Evolutionary conservation across 2,797 vertebrate genomes (phyloP).

Genomic region (Anabas testudineus): DNA sequence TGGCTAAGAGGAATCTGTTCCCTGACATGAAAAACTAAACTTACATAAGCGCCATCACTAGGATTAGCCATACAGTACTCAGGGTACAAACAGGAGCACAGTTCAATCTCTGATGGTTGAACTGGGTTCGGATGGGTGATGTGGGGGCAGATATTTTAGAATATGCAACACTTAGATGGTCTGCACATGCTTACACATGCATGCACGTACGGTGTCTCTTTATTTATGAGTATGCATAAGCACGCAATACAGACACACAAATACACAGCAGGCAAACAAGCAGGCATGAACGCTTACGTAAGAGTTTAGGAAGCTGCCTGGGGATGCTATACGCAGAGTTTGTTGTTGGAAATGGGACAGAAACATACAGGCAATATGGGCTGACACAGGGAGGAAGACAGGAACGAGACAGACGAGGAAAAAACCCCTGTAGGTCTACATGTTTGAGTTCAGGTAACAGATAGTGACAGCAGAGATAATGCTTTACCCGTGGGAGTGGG

Average conservation of each 20-base stretch:
- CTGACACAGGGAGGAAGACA: conserved; percentile 27
- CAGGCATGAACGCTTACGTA: conserved; percentile 64
- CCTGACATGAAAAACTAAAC: conserved; percentile 58
- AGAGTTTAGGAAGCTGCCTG: conserved; percentile 59
- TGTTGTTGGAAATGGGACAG: conserved; percentile 53
- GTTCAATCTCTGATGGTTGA: conserved; percentile 32
- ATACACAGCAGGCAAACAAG: conserved; percentile 40
- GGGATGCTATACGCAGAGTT: conserved; percentile 44
- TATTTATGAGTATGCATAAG: conserved; percentile 30
- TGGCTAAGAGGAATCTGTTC: conserved; percentile 69
- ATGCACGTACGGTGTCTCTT: conserved; percentile 19
- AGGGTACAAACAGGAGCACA: conserved; percentile 48
- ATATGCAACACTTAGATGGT: conserved; percentile 40
- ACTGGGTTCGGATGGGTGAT: neutral
- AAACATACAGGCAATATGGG: conserved; percentile 37
- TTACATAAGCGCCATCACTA: conserved; percentile 64
- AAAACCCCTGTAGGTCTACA: conserved; percentile 30
- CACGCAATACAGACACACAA: conserved; percentile 32
- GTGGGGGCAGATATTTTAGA: conserved; percentile 31
- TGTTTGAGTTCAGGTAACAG: conserved; percentile 40
- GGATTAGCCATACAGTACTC: conserved; percentile 43
- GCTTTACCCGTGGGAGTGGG: conserved; percentile 58
- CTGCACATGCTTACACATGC: conserved; percentile 19
- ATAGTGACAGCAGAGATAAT: conserved; percentile 53
- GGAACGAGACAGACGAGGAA: conserved; percentile 27